phyloP scores from a whole-genome alignment of 2,797 vertebrate genomes.

The Apogon talboti region DNA sequence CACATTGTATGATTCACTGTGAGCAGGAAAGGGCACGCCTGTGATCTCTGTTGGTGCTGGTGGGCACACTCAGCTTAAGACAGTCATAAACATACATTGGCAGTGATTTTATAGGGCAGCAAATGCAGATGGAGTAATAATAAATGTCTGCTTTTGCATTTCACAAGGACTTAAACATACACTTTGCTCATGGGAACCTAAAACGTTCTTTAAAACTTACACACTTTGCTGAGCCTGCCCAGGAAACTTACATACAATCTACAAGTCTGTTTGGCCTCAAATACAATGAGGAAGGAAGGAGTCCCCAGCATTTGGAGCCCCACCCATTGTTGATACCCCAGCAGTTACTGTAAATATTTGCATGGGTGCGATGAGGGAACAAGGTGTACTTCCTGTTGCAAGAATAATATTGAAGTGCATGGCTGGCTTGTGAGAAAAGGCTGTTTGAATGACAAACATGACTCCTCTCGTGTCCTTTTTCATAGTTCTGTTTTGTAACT shows the following conservation, averaged over 20 bases:
- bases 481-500: conserved; percentile 6
- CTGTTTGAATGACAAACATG: conserved; percentile 1
- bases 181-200: conserved; percentile 9
- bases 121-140: conserved; percentile 22
- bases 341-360: conserved; percentile 83
- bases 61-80: conserved; percentile 24
- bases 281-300: conserved; percentile 70
- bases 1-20: conserved; percentile 56
- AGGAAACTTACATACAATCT: conserved; percentile 44
- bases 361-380: conserved; percentile 76
- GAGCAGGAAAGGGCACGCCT: conserved; percentile 63
- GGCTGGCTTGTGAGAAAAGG: conserved; percentile 34
- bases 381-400: conserved; percentile 80
- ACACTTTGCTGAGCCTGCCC: neutral
- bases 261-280: conserved; percentile 42
- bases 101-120: conserved; percentile 10
- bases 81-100: conserved; percentile 18
- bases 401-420: conserved; percentile 47
- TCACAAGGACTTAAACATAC: conserved; percentile 6
- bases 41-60: conserved; percentile 47
- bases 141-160: conserved; percentile 7
- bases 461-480: neutral
- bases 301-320: conserved; percentile 52
- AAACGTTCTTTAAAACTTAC: conserved; percentile 15
- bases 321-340: conserved; percentile 68